These are phyloP conservation scores for Drosophila asahinai DNA, from an alignment of 1,140 invertebrate species.

Conservation along the genomic window DNA sequence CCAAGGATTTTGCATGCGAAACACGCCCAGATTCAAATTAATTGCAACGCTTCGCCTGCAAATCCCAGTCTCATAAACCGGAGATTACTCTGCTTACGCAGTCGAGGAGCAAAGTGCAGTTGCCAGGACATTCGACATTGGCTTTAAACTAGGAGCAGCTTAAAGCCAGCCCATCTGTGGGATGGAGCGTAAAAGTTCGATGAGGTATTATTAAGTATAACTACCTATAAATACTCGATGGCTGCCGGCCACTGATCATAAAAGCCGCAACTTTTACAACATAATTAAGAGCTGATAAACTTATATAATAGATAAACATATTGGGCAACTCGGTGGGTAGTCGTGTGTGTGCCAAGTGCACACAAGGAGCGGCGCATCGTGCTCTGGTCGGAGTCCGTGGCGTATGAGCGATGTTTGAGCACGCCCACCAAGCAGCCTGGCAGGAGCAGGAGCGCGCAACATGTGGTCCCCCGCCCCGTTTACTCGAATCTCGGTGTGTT, in stretches of 20 bases:
- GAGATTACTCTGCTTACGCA: conserved; percentile 64
- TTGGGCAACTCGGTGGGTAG: conserved; percentile 33
- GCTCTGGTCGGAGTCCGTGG: conserved; percentile 55
- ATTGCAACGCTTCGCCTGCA: conserved; percentile 70
- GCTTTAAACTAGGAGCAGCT: conserved; percentile 42
- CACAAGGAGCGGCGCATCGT: conserved; percentile 34
- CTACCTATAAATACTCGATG: conserved; percentile 59
- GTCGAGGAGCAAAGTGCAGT: conserved; percentile 40
- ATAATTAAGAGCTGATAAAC: conserved; percentile 81
- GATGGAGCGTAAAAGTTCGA: conserved; percentile 5
- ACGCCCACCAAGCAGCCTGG: conserved; percentile 65
- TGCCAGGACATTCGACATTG: conserved; percentile 1
- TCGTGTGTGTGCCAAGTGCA: conserved; percentile 46
- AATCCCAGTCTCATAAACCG: conserved; percentile 76
- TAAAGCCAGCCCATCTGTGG: conserved; percentile 40
- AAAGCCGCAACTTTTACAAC: conserved; percentile 70
- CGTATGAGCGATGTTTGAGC: conserved; percentile 74
- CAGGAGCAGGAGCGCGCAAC: conserved; percentile 56
- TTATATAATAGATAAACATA: conserved; percentile 77
- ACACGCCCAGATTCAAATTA: conserved; percentile 72
- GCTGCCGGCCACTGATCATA: conserved; percentile 54
- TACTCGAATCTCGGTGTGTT: background rate
- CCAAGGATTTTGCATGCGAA: conserved; percentile 54
- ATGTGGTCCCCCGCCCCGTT: conserved; percentile 53
- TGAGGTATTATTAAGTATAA: conserved; percentile 57